A percentile compares a stretch with the other conserved stretches of the same genome.
Evolutionary conservation across 2,113 vertebrate species (phyloP).

Genomic region (Menura novaehollandiae): DNA sequence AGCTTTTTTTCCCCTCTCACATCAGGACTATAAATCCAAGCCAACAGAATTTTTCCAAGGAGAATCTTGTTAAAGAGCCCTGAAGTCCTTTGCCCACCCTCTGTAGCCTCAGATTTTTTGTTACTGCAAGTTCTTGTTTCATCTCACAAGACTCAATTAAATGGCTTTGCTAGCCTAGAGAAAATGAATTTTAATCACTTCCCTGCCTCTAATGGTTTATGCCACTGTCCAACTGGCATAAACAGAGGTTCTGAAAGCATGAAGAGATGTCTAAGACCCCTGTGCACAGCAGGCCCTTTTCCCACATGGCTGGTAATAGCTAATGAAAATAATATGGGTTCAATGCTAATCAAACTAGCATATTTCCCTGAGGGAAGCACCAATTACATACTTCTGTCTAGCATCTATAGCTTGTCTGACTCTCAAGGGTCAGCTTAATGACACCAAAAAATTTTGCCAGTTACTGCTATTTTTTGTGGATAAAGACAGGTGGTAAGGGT

Average conservation of each 20-base stretch:
- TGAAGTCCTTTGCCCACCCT: not conserved
- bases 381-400: not conserved
- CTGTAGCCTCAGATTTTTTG: not conserved
- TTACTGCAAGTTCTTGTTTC: not conserved
- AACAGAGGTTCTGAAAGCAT: not conserved
- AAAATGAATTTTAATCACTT: slow-evolving; percentile 11
- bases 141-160: not conserved
- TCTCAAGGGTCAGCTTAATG: not conserved
- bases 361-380: not conserved
- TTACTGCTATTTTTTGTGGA: not conserved
- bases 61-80: not conserved
- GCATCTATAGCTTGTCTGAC: not conserved
- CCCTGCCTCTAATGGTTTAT: not conserved
- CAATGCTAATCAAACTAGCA: not conserved
- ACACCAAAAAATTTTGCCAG: not conserved
- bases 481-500: not conserved
- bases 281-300: not conserved
- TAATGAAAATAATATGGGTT: not conserved
- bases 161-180: not conserved
- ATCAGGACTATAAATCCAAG: not conserved
- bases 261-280: not conserved
- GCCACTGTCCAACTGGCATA: not conserved
- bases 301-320: not conserved
- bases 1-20: not conserved
- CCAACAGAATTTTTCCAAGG: not conserved